Evolutionary conservation across 2,888 invertebrate genomes (phyloP).

Genomic region (Cryptosula pallasiana): DNA sequence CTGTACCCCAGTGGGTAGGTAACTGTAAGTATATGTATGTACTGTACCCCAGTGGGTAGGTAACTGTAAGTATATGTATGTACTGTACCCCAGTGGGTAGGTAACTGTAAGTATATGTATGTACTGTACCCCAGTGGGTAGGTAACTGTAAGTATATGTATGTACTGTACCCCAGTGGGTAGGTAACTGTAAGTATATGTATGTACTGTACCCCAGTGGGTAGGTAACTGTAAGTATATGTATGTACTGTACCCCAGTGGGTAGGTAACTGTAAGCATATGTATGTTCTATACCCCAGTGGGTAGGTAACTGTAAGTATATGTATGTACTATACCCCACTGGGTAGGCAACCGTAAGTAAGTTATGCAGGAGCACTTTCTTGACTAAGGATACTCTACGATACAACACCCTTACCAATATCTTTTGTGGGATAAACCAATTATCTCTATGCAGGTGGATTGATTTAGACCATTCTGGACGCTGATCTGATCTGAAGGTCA

Average conservation of each 20-base stretch:
- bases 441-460: neutral
- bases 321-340: slow-evolving; percentile 3
- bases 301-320: neutral
- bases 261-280: neutral
- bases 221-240: neutral
- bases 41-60: slow-evolving; percentile 12
- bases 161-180: slow-evolving; percentile 14
- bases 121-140: slow-evolving; percentile 8
- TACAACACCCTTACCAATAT: neutral
- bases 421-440: slow-evolving; percentile 12
- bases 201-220: slow-evolving; percentile 9
- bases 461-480: neutral
- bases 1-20: slow-evolving; percentile 8
- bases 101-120: neutral
- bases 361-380: too few species aligned
- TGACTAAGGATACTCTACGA: neutral
- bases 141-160: neutral
- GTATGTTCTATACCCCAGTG: slow-evolving; percentile 2
- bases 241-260: slow-evolving; percentile 9
- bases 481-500: neutral
- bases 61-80: neutral
- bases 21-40: neutral
- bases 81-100: slow-evolving; percentile 8
- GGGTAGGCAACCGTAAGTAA: neutral
- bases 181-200: neutral